Evolutionary conservation across 2,888 invertebrate genomes (phyloP), one percentile per base, ranked within the genome.

Genomic region (Unio delphinus): DNA sequence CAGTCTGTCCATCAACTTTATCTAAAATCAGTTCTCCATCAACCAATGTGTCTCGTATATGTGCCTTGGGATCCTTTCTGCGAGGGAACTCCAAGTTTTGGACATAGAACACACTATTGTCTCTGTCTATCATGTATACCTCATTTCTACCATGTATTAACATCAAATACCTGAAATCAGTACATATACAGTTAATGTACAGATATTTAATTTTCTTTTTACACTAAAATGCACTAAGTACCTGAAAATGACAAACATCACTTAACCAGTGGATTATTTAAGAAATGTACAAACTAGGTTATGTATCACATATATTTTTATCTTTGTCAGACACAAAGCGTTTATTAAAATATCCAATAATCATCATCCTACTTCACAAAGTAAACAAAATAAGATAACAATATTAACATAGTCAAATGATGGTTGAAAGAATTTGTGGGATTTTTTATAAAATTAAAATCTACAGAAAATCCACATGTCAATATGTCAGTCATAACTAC

Each of bases 21-120:
- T 98, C 98, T 77, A 97, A 94, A 18, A 99, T 97, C 97, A 98
- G 96, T 93, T 99, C 98, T 74, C 98, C 98, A 91, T 99, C 99
- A 34, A 98, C 88, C 20, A 98, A 91, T 11, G 98, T 98, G 84
- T 96, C 92, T 68, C 90, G 92, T 30, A 98, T 90, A 90, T 95
- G 95, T 70, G 92, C 91, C 26, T 91, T 91, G 18, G 93, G 91
- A 89, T 96, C 94, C 87, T 94, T 94, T 64, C 93, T 92, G 83
- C 94, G 92, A 0, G 95, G 94, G 91, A 99, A 99, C 69, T 92
- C 92, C 57, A 58, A 56, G 56, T 94, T 94, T 18, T 93, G 92
- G 17, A 97, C 95, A 91, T 94, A 93, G 90, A 91, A 99, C 63
- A 96, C 94, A 81, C 95, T 94, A 91, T 98, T 95, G 91, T 99